Evolutionary conservation across 92 coral and sea anemone genomes (phyloP).

Genomic region (Parazoanthus atlanticus): DNA sequence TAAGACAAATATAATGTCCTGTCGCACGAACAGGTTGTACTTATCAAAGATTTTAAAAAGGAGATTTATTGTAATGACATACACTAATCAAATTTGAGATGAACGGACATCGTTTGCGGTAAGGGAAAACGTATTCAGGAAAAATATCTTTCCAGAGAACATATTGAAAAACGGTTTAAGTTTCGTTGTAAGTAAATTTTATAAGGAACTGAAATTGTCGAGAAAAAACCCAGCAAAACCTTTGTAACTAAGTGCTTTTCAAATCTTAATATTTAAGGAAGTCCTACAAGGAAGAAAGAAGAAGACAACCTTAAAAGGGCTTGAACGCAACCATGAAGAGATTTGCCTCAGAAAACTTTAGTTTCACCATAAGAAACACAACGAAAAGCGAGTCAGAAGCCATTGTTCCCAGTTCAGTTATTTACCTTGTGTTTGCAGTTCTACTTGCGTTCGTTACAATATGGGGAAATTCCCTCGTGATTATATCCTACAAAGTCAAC

Average conservation of each 20-base stretch:
- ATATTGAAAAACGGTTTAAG: neutral
- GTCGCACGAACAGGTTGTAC: neutral
- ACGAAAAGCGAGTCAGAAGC: neutral
- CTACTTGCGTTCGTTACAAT: constrained; percentile 55
- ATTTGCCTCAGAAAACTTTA: neutral
- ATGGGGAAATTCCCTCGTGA: constrained; percentile 65
- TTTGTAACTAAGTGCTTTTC: neutral
- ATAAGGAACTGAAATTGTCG: neutral
- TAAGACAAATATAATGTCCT: neutral
- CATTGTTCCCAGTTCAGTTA: constrained; percentile 8
- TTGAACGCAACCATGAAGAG: neutral
- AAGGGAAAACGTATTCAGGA: neutral
- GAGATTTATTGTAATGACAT: neutral
- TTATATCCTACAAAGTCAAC: constrained; percentile 70
- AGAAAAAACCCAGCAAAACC: too few relatives aligned
- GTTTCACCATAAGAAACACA: neutral
- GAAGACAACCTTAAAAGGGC: neutral
- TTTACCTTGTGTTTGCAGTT: constrained; percentile 59
- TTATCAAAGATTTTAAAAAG: too few relatives aligned
- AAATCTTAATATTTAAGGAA: too few relatives aligned
- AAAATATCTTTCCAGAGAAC: neutral
- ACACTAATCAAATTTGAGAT: neutral
- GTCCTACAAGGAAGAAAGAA: neutral
- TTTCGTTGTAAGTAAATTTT: too few relatives aligned
- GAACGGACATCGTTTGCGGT: neutral